phyloP scores from a whole-genome alignment of 2,113 vertebrate genomes.

The Aythya baeri region DNA sequence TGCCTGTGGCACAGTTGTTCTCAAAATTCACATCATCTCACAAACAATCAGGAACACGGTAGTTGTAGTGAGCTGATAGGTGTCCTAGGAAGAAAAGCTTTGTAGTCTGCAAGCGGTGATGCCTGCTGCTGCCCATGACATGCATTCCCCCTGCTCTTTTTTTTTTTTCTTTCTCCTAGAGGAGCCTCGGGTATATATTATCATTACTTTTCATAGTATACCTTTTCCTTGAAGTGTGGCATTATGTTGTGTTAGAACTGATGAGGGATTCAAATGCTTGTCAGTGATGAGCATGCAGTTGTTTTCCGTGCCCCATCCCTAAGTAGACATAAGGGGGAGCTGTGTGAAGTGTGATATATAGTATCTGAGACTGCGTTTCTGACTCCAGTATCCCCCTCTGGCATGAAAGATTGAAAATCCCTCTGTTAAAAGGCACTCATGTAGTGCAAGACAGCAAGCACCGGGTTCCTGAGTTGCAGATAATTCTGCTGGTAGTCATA shows the following conservation, averaged over 20 bases:
- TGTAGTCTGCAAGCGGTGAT: neutral
- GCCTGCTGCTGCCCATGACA: neutral
- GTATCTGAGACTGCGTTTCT: neutral
- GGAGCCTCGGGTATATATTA: neutral
- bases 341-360: neutral
- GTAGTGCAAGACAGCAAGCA: neutral
- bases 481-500: neutral
- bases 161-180: neutral
- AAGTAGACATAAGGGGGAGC: conserved; percentile 41
- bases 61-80: neutral
- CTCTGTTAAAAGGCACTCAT: fast-evolving
- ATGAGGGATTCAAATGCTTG: neutral
- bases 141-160: neutral
- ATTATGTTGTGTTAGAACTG: fast-evolving
- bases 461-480: neutral
- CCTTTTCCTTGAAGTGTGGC: neutral
- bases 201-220: neutral
- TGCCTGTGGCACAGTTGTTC: neutral
- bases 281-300: neutral
- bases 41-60: neutral
- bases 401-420: neutral
- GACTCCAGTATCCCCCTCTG: neutral
- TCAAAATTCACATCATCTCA: fast-evolving
- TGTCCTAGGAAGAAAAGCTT: neutral
- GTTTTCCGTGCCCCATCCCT: neutral